Base-by-base conservation (phyloP, 1,140 invertebrate species). In the Eufriesea mexicana region DNA sequence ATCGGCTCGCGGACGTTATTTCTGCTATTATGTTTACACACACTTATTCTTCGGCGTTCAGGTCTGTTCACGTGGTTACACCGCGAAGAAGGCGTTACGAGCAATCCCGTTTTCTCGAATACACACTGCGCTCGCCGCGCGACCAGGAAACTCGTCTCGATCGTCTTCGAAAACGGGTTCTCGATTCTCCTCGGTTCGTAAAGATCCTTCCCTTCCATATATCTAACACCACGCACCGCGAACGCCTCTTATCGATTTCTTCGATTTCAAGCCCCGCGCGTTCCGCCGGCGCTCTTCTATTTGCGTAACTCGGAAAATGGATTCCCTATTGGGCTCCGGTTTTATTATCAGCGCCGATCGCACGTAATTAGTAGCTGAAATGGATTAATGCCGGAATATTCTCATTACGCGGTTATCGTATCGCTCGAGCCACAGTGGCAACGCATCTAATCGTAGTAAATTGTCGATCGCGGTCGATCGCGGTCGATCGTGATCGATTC, bases 111-210 rank as follows among this genome's bases (percentile, higher is more conserved):
- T 88, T 88, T 87, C 87, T 87, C 83, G 82, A 73, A 88, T 88
- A 87, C 86, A 87, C 87, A 47, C 49, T 25, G 51, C 51, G 25
- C 28, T 28, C 42, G 35, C 35, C 20, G 83, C 80, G 84, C 77
- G 79, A 83, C 79, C 84, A 87, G 86, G 89, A 89, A 90, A 86
- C 89, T 88, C 89, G 89, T 90, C 75, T 62, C 81, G 79, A 86
- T 84, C 85, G 85, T 75, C 71, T 76, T 61, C 82, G 86, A 89
- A 80, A 91, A 91, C 90, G 89, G 90, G 89, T 92, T 91, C 88
- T 89, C 90, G 90, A 90, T 92, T 91, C 89, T 92, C 86, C 86
- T 90, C 89, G 90, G 88, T 91, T 89, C 86, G 87, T 91, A 91
- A 90, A 89, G 89, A 83, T 90, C 84, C 84, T 84, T 71, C 64